Base-by-base conservation (phyloP, 2,888 invertebrate genomes). In the Orthosia gracilis region DNA sequence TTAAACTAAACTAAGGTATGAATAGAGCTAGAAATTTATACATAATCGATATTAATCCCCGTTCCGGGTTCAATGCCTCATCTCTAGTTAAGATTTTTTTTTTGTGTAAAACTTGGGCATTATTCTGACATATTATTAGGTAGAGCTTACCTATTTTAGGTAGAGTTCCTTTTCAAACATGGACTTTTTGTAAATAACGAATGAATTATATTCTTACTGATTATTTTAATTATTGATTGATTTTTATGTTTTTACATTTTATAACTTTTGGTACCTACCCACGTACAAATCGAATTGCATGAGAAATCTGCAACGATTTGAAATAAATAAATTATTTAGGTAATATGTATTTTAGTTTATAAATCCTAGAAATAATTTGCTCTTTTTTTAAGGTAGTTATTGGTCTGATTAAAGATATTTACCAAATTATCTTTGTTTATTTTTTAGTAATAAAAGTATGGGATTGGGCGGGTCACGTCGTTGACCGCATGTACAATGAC, bases 321-420 rank as follows among this genome's bases (percentile, higher is more conserved):
- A 40, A 18, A 50, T 61, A 1, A 45, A 54, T 64, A 15, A 55
- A 21, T 62, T 55, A 15, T 5, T 31, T 31, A 31, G 0, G 3
- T 31, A 31, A 4, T 31, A 31, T 0, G 49, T 69, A 52, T 21
- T 50, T 82, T 64, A 67, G 47, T 70, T 68, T 47, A 17, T 54
- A 64, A 61, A 61, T 66, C 47, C 7, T 73, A 72, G 45, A 68
- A 78, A 61, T 81, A 70, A 68, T 78, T 73, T 71, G 73, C 50
- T 82, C 79, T 55, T 61, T 1, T 64, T 61, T 61, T 73, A 70
- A 70, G 79, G 52, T 81, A 78, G 68, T 17, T 62, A 73, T 59
- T 74, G 55, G 21, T 71, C 70, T 74, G 62, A 83, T 57, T 82
- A 83, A 83, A 83, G 50, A 23, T 83, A 66, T 69, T 69, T 78